These are phyloP conservation scores for Labrus mixtus DNA, from an alignment of 2,113 vertebrate genomes.

Conservation along the genomic window DNA sequence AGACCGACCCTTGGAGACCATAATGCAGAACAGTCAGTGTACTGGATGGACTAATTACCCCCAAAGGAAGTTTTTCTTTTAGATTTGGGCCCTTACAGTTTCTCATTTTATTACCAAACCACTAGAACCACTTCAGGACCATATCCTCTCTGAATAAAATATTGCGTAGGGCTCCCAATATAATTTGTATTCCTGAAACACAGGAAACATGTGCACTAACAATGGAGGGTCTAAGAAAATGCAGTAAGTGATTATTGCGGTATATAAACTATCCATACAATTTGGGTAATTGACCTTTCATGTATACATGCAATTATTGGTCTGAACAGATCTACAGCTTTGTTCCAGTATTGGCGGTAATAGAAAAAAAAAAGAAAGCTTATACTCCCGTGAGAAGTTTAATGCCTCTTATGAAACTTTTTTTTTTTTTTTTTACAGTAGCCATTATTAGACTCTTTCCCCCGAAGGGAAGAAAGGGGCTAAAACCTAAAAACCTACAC, in stretches of 20 bases:
- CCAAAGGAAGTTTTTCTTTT: neutral
- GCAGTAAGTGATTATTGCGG: slow-evolving; percentile 16
- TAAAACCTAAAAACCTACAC: too few species aligned
- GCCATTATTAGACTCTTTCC: too few species aligned
- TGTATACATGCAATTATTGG: neutral
- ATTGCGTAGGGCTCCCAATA: slow-evolving; percentile 1
- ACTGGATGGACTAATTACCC: slow-evolving; percentile 9
- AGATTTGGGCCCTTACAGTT: neutral
- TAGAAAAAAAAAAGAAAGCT: neutral
- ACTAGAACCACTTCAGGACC: neutral
- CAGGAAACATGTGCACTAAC: neutral
- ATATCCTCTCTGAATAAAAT: slow-evolving; percentile 5
- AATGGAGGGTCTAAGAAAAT: neutral
- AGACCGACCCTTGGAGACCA: slow-evolving; percentile 27
- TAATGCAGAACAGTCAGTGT: neutral
- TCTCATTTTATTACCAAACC: neutral
- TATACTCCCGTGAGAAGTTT: too few species aligned
- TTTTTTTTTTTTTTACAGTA: too few species aligned
- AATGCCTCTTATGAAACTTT: too few species aligned
- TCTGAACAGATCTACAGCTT: neutral
- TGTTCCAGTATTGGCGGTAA: neutral
- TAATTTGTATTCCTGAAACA: neutral
- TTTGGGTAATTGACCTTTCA: slow-evolving; percentile 3
- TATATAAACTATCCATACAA: slow-evolving; percentile 5
- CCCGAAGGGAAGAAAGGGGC: too few species aligned